phyloP scores from a whole-genome alignment of 2,888 invertebrate genomes.

The Autographa gamma region DNA sequence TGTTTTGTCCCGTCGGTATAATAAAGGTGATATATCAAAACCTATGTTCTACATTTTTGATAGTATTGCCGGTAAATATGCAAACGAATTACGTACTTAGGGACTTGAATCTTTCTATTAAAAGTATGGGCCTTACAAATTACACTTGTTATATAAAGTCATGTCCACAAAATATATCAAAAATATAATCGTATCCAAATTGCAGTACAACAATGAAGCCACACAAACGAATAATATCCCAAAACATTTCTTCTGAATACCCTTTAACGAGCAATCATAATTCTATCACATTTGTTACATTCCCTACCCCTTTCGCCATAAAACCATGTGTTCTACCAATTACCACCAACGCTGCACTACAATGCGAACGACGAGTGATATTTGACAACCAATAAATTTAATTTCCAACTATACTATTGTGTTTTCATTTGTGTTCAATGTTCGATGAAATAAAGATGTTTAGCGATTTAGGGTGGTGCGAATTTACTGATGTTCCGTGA shows the following conservation, averaged over 20 bases:
- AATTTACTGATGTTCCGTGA: conserved; percentile 38
- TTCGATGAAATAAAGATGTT: conserved; percentile 79
- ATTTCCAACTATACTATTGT: conserved; percentile 77
- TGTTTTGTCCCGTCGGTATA: background rate
- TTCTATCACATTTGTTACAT: conserved; percentile 66
- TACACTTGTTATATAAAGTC: too few species aligned
- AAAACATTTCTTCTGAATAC: conserved; percentile 61
- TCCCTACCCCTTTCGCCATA: conserved; percentile 77
- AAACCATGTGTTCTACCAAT: conserved; percentile 85
- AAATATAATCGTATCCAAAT: background rate
- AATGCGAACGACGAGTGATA: conserved; percentile 78
- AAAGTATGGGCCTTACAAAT: too few species aligned
- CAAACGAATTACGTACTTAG: too few species aligned
- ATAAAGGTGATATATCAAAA: background rate
- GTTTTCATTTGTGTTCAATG: conserved; percentile 79
- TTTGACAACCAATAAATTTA: conserved; percentile 87
- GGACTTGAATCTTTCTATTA: too few species aligned
- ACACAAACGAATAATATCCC: conserved; percentile 5
- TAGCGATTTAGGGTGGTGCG: conserved; percentile 65
- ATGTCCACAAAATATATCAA: background rate
- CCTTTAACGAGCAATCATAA: conserved; percentile 69
- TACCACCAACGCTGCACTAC: conserved; percentile 73
- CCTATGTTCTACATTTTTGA: too few species aligned
- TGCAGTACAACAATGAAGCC: conserved; percentile 3
- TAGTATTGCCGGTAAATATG: too few species aligned